A percentile compares a stretch with the other conserved stretches of the same genome.
phyloP scores from a whole-genome alignment of 2,113 vertebrate species.

The Harpagus bidentatus region DNA sequence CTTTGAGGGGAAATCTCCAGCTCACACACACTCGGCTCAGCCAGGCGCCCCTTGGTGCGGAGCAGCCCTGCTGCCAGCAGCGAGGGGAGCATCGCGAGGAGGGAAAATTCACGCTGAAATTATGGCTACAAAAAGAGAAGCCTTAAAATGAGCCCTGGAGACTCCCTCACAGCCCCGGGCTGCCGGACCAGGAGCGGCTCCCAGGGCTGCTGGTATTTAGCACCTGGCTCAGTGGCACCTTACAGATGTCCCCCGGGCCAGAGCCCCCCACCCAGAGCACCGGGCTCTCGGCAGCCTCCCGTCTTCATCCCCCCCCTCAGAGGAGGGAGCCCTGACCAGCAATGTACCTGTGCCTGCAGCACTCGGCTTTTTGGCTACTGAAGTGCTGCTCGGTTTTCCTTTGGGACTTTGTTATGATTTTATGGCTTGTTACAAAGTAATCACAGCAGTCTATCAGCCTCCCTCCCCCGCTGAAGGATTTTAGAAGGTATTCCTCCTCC shows the following conservation, averaged over 20 bases:
- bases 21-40: no score
- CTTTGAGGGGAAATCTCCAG: fast-evolving
- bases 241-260: not conserved
- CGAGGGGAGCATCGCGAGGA: fast-evolving
- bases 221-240: not conserved
- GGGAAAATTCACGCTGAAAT: not conserved
- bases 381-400: not conserved
- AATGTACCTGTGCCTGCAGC: no score
- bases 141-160: not conserved
- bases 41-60: fast-evolving
- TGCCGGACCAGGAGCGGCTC: not conserved
- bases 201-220: not conserved
- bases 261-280: not conserved
- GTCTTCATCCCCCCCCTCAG: fast-evolving
- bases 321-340: not conserved
- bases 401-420: not conserved
- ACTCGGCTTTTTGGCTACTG: not conserved
- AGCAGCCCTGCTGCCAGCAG: not conserved
- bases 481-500: not conserved
- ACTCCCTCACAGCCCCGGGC: no score
- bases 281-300: fast-evolving
- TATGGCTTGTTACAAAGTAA: not conserved
- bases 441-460: not conserved
- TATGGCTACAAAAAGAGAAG: not conserved
- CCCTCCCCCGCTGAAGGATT: not conserved